Evolutionary conservation across 1,140 invertebrate genomes (phyloP).

Genomic region (Apis cerana): DNA sequence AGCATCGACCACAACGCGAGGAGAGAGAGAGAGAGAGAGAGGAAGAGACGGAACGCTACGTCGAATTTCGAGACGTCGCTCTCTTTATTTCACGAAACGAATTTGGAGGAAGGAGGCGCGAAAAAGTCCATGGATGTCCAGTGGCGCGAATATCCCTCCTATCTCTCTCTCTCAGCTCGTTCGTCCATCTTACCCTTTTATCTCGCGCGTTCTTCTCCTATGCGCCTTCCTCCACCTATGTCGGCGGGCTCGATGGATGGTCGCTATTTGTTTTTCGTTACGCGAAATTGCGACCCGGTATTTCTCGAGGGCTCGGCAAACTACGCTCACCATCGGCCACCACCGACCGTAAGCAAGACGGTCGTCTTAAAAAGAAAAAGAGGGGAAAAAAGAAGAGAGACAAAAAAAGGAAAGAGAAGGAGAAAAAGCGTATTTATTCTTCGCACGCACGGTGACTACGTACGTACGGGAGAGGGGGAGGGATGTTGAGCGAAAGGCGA

Average conservation of each 20-base stretch:
- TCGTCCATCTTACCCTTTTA: conserved; percentile 42
- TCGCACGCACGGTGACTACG: conserved; percentile 45
- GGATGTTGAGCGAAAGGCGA: background rate
- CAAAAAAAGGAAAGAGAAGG: no score
- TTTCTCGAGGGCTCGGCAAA: conserved; percentile 74
- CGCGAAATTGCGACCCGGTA: conserved; percentile 68
- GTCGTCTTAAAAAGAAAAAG: conserved; percentile 36
- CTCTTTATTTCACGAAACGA: background rate
- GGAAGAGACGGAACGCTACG: background rate
- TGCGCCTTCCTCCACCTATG: background rate
- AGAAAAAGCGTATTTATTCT: conserved; percentile 56
- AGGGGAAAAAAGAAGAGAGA: background rate
- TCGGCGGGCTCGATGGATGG: conserved; percentile 57
- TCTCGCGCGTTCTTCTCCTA: conserved; percentile 16
- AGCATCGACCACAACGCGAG: background rate
- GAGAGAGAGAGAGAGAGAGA: accelerated
- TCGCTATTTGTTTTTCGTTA: conserved; percentile 76
- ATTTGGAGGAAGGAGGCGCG: no score
- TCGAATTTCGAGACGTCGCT: background rate
- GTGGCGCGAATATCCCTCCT: no score
- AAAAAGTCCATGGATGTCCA: no score
- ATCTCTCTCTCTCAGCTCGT: background rate
- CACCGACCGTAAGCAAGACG: conserved; percentile 62
- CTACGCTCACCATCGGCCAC: conserved; percentile 68
- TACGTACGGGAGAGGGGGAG: background rate